These are phyloP conservation scores for Mesocentrotus franciscanus DNA, from an alignment of 53 echinoderm and acorn worm genomes.

Conservation along the genomic window DNA sequence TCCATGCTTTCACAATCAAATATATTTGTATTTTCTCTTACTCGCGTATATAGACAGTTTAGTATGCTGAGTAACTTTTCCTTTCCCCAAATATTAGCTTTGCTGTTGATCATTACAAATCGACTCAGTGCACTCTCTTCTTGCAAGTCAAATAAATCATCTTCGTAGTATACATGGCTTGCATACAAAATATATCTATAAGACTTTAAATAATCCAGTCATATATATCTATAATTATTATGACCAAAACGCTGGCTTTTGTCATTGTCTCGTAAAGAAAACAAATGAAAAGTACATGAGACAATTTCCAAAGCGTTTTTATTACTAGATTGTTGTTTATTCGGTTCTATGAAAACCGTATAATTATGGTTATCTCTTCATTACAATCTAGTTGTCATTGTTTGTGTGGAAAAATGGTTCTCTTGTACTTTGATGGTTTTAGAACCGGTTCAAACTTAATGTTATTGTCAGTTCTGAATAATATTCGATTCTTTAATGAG, in stretches of 20 bases:
- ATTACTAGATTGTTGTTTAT: neutral
- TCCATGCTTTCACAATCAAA: neutral
- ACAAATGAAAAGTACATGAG: neutral
- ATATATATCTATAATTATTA: neutral
- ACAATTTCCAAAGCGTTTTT: neutral
- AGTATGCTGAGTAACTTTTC: neutral
- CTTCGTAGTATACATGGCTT: neutral
- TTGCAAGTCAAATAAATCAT: neutral
- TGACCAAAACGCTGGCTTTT: neutral
- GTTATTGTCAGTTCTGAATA: neutral
- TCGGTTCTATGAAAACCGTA: neutral
- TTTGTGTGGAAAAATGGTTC: neutral
- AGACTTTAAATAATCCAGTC: neutral
- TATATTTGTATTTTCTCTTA: neutral
- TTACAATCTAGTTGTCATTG: neutral
- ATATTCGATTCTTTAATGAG: conserved; percentile 6
- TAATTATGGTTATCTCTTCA: neutral
- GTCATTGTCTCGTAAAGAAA: neutral
- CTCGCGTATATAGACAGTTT: neutral
- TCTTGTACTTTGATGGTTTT: neutral
- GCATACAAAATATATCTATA: neutral
- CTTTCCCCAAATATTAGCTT: neutral
- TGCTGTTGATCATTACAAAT: neutral
- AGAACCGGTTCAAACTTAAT: conserved; percentile 1
- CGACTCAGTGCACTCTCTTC: neutral